phyloP scores from a whole-genome alignment of 2,888 invertebrate species.

The Hyppa rectilinea region DNA sequence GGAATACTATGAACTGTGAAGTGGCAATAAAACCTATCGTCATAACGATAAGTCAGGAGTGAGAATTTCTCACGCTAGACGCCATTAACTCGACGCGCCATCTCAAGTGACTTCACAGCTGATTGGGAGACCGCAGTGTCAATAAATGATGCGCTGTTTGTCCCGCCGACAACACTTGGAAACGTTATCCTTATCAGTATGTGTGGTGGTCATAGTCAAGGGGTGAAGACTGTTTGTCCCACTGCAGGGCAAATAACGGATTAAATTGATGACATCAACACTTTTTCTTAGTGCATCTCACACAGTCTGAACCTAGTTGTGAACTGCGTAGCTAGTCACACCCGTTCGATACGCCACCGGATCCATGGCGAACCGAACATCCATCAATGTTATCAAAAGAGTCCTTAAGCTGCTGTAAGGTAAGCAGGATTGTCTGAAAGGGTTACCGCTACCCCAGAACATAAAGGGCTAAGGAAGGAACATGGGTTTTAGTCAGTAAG shows the following conservation, averaged over 20 bases:
- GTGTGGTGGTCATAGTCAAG: background rate
- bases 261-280: background rate
- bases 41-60: background rate
- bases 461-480: too few species aligned
- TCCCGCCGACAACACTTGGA: conserved; percentile 13
- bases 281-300: background rate
- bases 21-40: conserved; percentile 19
- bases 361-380: background rate
- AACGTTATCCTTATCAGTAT: conserved; percentile 15
- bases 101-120: conserved; percentile 38
- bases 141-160: conserved; percentile 18
- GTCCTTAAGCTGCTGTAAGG: too few species aligned
- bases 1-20: background rate
- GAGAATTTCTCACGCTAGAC: conserved; percentile 39
- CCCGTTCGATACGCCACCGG: background rate
- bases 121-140: conserved; percentile 1
- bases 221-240: background rate
- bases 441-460: too few species aligned
- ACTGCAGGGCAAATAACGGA: background rate
- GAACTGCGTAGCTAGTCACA: background rate
- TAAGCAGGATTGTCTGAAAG: too few species aligned
- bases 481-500: too few species aligned
- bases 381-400: background rate
- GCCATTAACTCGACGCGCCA: background rate
- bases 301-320: background rate